Evolutionary conservation across 2,888 invertebrate genomes (phyloP), one percentile per base, ranked within the genome.

Genomic region (Drosophila pseudotalamancana): DNA sequence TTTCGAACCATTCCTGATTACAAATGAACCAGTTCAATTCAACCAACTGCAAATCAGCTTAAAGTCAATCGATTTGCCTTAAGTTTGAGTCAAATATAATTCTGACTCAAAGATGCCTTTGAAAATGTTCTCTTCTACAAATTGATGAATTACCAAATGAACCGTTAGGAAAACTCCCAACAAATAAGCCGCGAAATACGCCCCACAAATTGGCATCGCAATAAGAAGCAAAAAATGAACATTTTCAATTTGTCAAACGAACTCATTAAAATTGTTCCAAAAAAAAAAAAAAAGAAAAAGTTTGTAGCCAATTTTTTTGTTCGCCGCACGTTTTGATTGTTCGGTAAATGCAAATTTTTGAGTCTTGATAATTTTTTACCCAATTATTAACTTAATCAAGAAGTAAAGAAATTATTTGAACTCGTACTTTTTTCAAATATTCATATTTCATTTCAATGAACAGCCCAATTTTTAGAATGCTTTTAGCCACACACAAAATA

Each of bases 251-350:
- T 49, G 37, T 51, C 72, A 66, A 8, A 6, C 8, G 8, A 43
- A 39, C 29, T 72, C 54, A 66, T 77, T 81, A 69, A 66, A 65
- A 62, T 50, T 62, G 19, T 42, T 12, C 11, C 23, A 8, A 19
- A 29, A 18, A 31, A 35, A 18, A 50, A 62, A 50, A 8, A 19
- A 29, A 18, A 31, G 32, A 18, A 50, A 62, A 50, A n/a, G 32
- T 50, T 68, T 50, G 12, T 29, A 21, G 57, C 16, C 35, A 42
- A 51, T 68, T 68, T 62, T 56, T 19, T 42, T 60, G 53, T 71
- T 77, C 43, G 19, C 39, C 64, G 35, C 68, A 71, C 66, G 66
- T 55, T 56, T 66, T 49, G 51, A 62, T 81, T 65, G 51, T 55
- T 32, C 14, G 6, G 43, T 23, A 29, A 14, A 62, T 67, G 64